Evolutionary conservation across 2,797 vertebrate genomes (phyloP).

Genomic region (Pteronotus mesoamericanus): DNA sequence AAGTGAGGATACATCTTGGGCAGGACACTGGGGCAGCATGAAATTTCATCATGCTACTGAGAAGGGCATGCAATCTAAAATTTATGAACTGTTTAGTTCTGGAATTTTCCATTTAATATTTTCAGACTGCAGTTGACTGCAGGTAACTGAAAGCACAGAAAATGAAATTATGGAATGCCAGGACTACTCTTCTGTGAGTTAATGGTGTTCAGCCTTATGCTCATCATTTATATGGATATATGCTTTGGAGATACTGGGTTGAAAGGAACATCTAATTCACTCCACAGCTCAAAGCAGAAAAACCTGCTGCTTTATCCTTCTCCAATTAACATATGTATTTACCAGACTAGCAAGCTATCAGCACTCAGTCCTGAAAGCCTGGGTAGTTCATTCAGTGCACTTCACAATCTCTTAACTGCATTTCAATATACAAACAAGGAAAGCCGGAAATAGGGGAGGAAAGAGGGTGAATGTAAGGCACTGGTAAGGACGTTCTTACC

Average conservation of each 20-base stretch:
- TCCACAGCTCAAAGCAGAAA: neutral
- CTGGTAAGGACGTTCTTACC: neutral
- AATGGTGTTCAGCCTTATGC: neutral
- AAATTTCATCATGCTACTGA: neutral
- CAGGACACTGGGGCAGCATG: neutral
- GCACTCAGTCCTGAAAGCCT: neutral
- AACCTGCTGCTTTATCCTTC: neutral
- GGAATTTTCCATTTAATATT: neutral
- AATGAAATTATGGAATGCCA: neutral
- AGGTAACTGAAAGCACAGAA: neutral
- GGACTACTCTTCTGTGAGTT: neutral
- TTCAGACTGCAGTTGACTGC: neutral
- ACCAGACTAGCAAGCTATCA: neutral
- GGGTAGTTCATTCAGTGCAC: neutral
- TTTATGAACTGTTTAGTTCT: neutral
- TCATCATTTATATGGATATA: neutral
- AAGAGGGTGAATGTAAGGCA: neutral
- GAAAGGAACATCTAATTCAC: neutral
- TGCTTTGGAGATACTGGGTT: neutral
- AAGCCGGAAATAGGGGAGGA: neutral
- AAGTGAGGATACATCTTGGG: neutral
- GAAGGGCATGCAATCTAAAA: neutral
- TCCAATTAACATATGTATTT: neutral
- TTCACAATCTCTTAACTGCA: neutral
- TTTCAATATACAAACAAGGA: neutral